Evolutionary conservation across 2,888 invertebrate genomes (phyloP).

Genomic region (Aquatica leii): DNA sequence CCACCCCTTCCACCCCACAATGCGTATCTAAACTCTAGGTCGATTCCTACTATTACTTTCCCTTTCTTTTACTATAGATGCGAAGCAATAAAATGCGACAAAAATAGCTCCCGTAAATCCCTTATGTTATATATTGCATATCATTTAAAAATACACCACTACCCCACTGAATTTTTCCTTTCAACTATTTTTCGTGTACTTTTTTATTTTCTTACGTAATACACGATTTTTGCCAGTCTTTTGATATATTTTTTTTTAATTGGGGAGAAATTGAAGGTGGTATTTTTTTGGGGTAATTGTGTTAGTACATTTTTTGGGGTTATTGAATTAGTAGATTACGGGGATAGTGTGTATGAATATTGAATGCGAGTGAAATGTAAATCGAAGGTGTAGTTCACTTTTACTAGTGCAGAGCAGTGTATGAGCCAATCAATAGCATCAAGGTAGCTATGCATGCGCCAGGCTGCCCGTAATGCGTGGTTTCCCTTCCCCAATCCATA

Average conservation of each 20-base stretch:
- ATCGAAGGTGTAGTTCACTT: conserved; percentile 38
- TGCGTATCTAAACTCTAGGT: conserved; percentile 38
- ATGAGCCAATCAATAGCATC: conserved; percentile 45
- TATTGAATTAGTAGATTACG: too few relatives aligned
- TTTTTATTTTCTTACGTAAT: too few relatives aligned
- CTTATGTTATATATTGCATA: conserved; percentile 11
- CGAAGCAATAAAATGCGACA: conserved; percentile 30
- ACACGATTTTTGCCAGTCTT: too few relatives aligned
- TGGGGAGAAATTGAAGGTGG: background rate
- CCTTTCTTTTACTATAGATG: conserved; percentile 30
- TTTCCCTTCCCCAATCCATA: conserved; percentile 37
- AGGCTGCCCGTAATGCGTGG: conserved; percentile 37
- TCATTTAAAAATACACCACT: conserved; percentile 23
- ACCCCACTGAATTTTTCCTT: conserved; percentile 31
- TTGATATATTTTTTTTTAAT: background rate
- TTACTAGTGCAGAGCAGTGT: conserved; percentile 41
- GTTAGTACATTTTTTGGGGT: too few relatives aligned
- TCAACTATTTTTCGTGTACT: conserved; percentile 1
- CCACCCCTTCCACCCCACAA: conserved; percentile 53
- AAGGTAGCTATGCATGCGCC: conserved; percentile 46
- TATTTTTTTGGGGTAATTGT: background rate
- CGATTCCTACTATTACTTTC: conserved; percentile 37
- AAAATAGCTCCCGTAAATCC: conserved; percentile 11
- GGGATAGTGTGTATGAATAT: conserved; percentile 1
- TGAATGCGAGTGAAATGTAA: conserved; percentile 25